Evolutionary conservation across 2,113 vertebrate genomes (phyloP), one percentile per base, ranked within the genome.

Genomic region (Egretta garzetta): DNA sequence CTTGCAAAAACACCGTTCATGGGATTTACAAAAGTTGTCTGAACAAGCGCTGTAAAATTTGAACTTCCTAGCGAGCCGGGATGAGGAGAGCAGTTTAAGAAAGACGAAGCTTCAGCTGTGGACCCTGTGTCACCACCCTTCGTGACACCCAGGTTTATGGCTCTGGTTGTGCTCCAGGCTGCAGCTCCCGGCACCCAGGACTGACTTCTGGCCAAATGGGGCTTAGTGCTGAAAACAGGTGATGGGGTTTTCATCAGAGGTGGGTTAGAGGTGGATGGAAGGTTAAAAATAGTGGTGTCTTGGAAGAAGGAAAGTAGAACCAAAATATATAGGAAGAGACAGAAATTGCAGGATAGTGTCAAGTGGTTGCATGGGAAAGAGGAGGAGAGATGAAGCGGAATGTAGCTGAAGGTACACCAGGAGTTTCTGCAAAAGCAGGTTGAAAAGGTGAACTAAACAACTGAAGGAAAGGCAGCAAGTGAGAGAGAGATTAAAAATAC

Each of bases 71-170:
- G 47, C 0, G 3, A 59, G 43, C 15, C 0, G 2, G 28, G 10
- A 1, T 30, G 63, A 10, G 0, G 5, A 39, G 55, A 81, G 68
- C n/a, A 21, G 58, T 19, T 84, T 26, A 49, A 64, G 35, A 28
- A 76, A 80, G 64, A 45, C 0, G 0, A 28, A 64, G 14, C 33
- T 27, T 67, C n/a, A 63, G 49, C 56, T 10, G 0, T 1, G 4
- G 66, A 14, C 41, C 30, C 45, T 0, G 4, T 33, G 50, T 85
- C 70, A 63, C 62, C 83, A n/a, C 33, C 39, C 22, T 55, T 5
- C 2, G 49, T 73, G 86, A 35, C 2, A 1, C 0, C 0, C 1
- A 0, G 41, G 71, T 60, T 9, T 35, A 11, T n/a, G 67, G 50
- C 55, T 87, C 32, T 43, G 68, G 58, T 45, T 4, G 5, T 21